Percentiles rank a stretch among this genome's conserved stretches.
Conservation (phyloP, 2,888 invertebrate species). For the Neuroscelio doddi region DNA sequence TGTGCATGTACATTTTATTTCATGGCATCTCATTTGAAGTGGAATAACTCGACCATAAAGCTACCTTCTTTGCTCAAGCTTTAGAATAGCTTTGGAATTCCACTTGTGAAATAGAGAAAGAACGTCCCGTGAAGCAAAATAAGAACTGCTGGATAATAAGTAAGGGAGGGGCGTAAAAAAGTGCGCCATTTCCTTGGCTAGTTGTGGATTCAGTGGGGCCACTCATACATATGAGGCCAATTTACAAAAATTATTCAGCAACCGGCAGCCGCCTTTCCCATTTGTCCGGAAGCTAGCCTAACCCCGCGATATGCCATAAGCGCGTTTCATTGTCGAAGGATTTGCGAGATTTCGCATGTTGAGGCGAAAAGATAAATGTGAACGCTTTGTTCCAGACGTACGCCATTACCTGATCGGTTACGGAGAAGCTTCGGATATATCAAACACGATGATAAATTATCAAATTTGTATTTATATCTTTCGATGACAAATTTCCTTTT, state of each 20-base stretch:
- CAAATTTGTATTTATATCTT: too few species aligned
- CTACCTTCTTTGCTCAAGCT: too few species aligned
- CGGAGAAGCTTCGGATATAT: constrained; percentile 13
- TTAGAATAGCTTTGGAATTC: constrained; percentile 23
- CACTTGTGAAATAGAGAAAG: constrained; percentile 21
- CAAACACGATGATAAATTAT: not conserved
- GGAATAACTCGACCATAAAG: too few species aligned
- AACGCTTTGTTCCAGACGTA: constrained; percentile 36
- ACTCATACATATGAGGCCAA: constrained; percentile 51
- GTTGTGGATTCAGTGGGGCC: constrained; percentile 49
- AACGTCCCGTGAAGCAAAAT: constrained; percentile 35
- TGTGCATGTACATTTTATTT: too few species aligned
- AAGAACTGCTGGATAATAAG: constrained; percentile 43
- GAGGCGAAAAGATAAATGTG: constrained; percentile 43
- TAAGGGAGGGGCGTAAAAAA: constrained; percentile 44
- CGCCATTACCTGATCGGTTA: constrained; percentile 45
- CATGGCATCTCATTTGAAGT: too few species aligned
- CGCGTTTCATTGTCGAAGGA: constrained; percentile 54
- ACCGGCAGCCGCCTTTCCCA: constrained; percentile 34
- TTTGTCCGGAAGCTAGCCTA: constrained; percentile 40
- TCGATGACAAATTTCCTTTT: too few species aligned
- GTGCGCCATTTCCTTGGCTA: constrained; percentile 38
- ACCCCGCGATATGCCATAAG: constrained; percentile 47
- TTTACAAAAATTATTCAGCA: constrained; percentile 52
- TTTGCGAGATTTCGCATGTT: constrained; percentile 48